Conservation (phyloP, 23 tunicate genomes). For the Ascidia mentula region DNA sequence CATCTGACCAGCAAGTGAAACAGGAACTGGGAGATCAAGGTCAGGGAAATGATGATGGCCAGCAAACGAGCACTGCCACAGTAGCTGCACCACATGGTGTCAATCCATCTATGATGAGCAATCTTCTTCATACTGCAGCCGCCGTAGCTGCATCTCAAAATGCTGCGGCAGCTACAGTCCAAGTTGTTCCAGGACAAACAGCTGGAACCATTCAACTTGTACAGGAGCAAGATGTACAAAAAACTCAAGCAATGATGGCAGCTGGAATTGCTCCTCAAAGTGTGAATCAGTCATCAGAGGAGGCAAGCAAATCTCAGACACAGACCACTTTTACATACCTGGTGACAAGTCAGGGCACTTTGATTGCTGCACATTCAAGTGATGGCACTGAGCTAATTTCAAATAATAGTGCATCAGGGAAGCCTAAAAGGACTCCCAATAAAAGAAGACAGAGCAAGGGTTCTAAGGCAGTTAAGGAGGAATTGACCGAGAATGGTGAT, state of each 20-base stretch:
- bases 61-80: conserved; percentile 84
- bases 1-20: neutral
- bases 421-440: conserved; percentile 18
- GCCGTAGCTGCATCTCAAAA: conserved; percentile 95
- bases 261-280: conserved; percentile 83
- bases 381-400: conserved; percentile 88
- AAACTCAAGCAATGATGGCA: conserved; percentile 90
- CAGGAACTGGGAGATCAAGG: conserved; percentile 9
- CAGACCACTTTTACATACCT: conserved; percentile 85
- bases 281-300: conserved; percentile 59
- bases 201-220: conserved; percentile 96
- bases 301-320: conserved; percentile 18
- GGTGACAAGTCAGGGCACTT: conserved; percentile 93
- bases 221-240: conserved; percentile 68
- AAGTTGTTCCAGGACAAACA: conserved; percentile 90
- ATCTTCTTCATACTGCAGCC: conserved; percentile 92
- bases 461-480: neutral
- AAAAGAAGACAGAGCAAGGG: conserved; percentile 6
- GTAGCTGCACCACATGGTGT: conserved; percentile 99
- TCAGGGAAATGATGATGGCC: conserved; percentile 6
- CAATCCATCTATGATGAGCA: conserved; percentile 94
- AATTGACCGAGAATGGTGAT: neutral
- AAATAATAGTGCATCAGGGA: conserved; percentile 13
- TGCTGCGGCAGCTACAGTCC: conserved; percentile 95
- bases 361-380: conserved; percentile 90